Conservation (phyloP, 1,140 invertebrate genomes). For the Oryzaephilus surinamensis region DNA sequence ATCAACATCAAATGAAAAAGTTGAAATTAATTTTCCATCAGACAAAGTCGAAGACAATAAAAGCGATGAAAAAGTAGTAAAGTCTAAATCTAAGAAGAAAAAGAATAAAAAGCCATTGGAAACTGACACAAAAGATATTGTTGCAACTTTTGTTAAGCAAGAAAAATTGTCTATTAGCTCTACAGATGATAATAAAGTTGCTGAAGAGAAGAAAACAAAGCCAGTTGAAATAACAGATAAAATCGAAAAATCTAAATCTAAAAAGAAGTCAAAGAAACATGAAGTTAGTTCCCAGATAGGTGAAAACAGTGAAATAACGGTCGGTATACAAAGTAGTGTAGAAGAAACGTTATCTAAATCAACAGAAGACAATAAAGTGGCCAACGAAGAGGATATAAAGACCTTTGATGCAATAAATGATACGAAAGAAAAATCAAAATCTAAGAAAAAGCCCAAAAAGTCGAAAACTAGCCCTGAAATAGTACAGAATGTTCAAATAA, state of each 20-base stretch:
- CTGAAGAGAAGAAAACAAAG: background rate
- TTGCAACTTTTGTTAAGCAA: background rate
- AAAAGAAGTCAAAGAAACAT: slow-evolving; percentile 21
- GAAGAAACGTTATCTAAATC: background rate
- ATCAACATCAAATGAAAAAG: too few species aligned
- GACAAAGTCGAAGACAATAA: too few species aligned
- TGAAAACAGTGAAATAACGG: background rate
- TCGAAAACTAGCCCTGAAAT: slow-evolving; percentile 7
- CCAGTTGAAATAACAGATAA: background rate
- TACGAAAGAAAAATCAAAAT: slow-evolving; percentile 1
- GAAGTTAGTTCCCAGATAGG: slow-evolving; percentile 1
- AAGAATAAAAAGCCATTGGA: slow-evolving; percentile 1
- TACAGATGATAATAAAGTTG: background rate
- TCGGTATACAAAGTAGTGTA: background rate
- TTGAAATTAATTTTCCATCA: too few species aligned
- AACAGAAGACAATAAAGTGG: background rate
- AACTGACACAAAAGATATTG: slow-evolving; percentile 6
- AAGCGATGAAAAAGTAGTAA: too few species aligned
- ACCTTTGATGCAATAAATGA: background rate
- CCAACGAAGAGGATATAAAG: background rate
- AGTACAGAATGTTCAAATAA: slow-evolving; percentile 6
- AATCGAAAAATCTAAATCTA: too few species aligned
- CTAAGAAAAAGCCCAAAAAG: slow-evolving; percentile 12
- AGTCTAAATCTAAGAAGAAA: slow-evolving; percentile 7
- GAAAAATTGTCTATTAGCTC: background rate